Base-by-base conservation (phyloP, 2,113 vertebrate genomes). In the Labeo rohita region DNA sequence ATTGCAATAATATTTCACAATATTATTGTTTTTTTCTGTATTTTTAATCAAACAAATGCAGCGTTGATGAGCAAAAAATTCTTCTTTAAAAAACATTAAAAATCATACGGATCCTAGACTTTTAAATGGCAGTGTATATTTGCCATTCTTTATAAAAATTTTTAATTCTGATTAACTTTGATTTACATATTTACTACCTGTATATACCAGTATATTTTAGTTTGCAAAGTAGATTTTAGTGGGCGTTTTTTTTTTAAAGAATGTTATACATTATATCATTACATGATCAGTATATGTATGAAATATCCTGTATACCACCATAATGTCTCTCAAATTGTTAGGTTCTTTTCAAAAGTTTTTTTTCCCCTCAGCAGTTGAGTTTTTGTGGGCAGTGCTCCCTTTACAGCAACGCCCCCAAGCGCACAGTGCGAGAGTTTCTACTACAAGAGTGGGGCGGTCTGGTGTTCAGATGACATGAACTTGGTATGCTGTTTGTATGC, bases 311-410 rank as follows among this genome's bases (percentile, higher is more conserved):
- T 21, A 43, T 10, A 39, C 15, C 11, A 5, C 74, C 21, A 18
- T 49, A 76, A 9, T 61, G 65, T 76, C 68, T 43, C 3, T 36
- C 3, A 9, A 45, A 88, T 45, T 45, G 79, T 80, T 59, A 78
- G 77, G 50, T 61, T 21, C 74, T 78, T 85, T 89, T 89, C 86
- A 87, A 89, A 89, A 87, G 86, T 85, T 89, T 87, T 87, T 87
- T 85, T 59, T 45, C 70, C 12, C 59, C 61, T 66, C 50, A 36
- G 15, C 79, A 73, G 54, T 83, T 72, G 11, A n/a, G 78, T 23
- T 81, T 85, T 84, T 65, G 66, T 79, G 84, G 87, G 80, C 54
- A 65, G 84, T 84, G 56, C 65, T 23, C 68, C 61, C 52, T 81
- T 84, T 80, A 50, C 66, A 87, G 89, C 36, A 87, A 90, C 88